A percentile compares a stretch with the other conserved stretches of the same genome.
phyloP scores from a whole-genome alignment of 2,113 vertebrate species.

The Meles meles region DNA sequence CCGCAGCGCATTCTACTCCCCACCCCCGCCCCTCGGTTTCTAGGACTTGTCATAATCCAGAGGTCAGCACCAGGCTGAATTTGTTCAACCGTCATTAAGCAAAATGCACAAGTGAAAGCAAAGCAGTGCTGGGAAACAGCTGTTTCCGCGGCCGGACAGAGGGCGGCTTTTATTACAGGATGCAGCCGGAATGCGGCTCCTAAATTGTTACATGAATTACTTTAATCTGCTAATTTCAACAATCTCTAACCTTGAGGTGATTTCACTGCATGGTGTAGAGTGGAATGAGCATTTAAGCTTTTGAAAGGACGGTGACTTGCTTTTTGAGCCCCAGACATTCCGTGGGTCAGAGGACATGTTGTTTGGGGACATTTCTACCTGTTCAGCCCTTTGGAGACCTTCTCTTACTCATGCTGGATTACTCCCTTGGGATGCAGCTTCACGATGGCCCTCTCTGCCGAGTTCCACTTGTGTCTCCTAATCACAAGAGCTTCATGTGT shows the following conservation, averaged over 20 bases:
- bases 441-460: background rate
- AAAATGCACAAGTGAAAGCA: background rate
- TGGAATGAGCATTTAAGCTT: background rate
- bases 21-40: background rate
- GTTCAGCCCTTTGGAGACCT: accelerated
- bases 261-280: background rate
- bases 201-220: background rate
- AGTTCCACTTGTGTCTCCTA: background rate
- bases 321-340: background rate
- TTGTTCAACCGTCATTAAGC: background rate
- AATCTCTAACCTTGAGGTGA: background rate
- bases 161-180: constrained; percentile 38
- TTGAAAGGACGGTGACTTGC: background rate
- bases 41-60: background rate
- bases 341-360: accelerated
- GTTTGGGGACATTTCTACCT: background rate
- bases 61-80: background rate
- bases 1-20: accelerated
- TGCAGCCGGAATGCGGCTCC: background rate
- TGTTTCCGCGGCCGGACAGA: background rate
- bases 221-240: constrained; percentile 25
- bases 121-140: background rate
- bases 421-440: background rate
- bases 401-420: background rate
- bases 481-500: background rate